A percentile compares a stretch with the other conserved stretches of the same genome.
phyloP scores from a whole-genome alignment of 2,888 invertebrate genomes.

The Hydropsyche betteni region DNA sequence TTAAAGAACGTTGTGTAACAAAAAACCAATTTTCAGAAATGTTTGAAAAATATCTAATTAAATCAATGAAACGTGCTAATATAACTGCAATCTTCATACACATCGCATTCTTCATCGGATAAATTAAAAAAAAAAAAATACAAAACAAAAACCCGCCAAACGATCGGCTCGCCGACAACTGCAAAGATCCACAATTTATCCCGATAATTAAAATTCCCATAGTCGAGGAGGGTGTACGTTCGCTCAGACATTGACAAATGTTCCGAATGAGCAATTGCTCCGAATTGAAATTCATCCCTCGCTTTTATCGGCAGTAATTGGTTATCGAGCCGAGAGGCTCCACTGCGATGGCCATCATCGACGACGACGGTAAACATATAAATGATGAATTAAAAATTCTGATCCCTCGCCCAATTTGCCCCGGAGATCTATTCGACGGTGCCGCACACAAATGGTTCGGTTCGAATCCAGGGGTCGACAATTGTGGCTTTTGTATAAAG shows the following conservation, averaged over 20 bases:
- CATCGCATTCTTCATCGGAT: too few relatives aligned
- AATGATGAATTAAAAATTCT: slow-evolving; percentile 45
- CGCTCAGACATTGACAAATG: slow-evolving; percentile 44
- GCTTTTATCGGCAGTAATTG: too few relatives aligned
- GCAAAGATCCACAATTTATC: neutral
- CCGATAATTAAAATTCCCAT: slow-evolving; percentile 25
- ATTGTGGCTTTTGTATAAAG: neutral
- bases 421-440: slow-evolving; percentile 35
- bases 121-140: too few relatives aligned
- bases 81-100: too few relatives aligned
- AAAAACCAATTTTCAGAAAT: too few relatives aligned
- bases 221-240: neutral
- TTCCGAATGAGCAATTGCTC: slow-evolving; percentile 46
- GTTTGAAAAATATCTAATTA: too few relatives aligned
- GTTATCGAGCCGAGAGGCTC: neutral
- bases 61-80: too few relatives aligned
- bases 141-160: too few relatives aligned
- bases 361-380: too few relatives aligned
- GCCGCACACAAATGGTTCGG: slow-evolving; percentile 16
- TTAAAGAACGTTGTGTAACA: too few relatives aligned
- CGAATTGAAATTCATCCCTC: neutral
- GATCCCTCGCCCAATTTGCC: slow-evolving; percentile 47
- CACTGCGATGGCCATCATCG: neutral
- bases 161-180: too few relatives aligned
- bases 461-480: slow-evolving; percentile 28